These are phyloP conservation scores for Lissocephala sabroskyi DNA, from an alignment of 2,888 invertebrate species.

Conservation along the genomic window DNA sequence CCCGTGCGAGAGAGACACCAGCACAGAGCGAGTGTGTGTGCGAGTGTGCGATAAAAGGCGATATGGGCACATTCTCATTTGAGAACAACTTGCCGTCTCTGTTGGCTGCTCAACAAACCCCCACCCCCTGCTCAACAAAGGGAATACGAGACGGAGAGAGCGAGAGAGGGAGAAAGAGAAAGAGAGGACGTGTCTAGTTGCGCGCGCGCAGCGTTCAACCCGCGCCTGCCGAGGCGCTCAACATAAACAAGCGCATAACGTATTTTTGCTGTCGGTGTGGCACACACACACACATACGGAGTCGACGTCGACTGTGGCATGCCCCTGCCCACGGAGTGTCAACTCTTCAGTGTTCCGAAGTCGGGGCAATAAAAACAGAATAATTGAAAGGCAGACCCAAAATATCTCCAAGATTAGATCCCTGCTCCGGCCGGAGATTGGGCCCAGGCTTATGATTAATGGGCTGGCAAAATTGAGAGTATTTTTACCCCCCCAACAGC, in stretches of 20 bases:
- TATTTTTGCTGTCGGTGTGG: conserved; percentile 60
- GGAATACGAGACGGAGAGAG: not conserved
- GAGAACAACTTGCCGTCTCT: conserved; percentile 12
- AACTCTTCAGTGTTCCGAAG: conserved; percentile 54
- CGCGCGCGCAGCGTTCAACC: conserved; percentile 37
- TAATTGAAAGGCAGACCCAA: conserved; percentile 46
- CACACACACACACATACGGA: conserved; percentile 29
- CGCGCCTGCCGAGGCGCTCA: conserved; percentile 34
- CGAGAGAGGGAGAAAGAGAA: not conserved
- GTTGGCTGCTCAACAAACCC: conserved; percentile 36
- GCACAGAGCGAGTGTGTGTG: conserved; percentile 28
- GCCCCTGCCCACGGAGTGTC: conserved; percentile 36
- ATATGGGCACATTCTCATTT: conserved; percentile 58
- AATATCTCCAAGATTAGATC: conserved; percentile 60
- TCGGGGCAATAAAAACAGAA: conserved; percentile 56
- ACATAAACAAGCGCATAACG: conserved; percentile 61
- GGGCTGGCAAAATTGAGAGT: conserved; percentile 59
- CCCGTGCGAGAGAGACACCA: too few relatives aligned
- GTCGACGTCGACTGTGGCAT: not conserved
- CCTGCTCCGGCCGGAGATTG: conserved; percentile 9
- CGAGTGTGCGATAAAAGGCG: conserved; percentile 63
- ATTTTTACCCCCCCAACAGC: conserved; percentile 31
- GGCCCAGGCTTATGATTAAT: conserved; percentile 22
- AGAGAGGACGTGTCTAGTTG: conserved; percentile 32
- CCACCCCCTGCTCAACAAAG: conserved; percentile 22